Conservation (phyloP, 2,888 invertebrate genomes). For the Julus scanicus region DNA sequence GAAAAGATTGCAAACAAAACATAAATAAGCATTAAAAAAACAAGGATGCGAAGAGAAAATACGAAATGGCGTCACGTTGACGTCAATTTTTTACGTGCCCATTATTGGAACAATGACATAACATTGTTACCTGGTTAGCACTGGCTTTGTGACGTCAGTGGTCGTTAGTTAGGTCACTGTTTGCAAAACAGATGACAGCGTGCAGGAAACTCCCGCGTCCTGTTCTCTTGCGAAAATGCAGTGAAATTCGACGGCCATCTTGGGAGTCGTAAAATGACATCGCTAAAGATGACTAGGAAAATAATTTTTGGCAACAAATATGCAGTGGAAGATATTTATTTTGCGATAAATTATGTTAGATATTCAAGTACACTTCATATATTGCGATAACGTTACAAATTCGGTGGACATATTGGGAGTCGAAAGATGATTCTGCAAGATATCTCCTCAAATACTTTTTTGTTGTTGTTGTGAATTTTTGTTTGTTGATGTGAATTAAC, state of each 20-base stretch:
- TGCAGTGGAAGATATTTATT: too few species aligned
- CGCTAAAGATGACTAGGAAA: too few species aligned
- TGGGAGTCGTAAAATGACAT: neutral
- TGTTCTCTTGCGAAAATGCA: neutral
- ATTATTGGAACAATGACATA: constrained; percentile 33
- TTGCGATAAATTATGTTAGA: too few species aligned
- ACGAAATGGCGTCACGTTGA: neutral
- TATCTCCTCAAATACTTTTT: too few species aligned
- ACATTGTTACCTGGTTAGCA: neutral
- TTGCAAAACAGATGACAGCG: neutral
- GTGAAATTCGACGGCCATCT: neutral
- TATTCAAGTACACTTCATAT: neutral
- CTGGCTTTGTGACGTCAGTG: neutral
- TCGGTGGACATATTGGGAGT: too few species aligned
- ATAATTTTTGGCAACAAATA: too few species aligned
- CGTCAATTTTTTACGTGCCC: constrained; percentile 14
- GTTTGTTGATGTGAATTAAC: too few species aligned
- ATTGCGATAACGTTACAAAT: neutral
- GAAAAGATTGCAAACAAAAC: constrained; percentile 25
- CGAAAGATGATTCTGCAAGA: too few species aligned
- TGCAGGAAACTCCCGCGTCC: neutral
- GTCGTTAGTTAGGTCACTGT: constrained; percentile 31
- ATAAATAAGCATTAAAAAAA: neutral
- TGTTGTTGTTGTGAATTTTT: too few species aligned
- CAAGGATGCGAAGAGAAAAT: neutral